These are phyloP conservation scores for Andrena marginata DNA, from an alignment of 2,888 invertebrate genomes.

Conservation along the genomic window DNA sequence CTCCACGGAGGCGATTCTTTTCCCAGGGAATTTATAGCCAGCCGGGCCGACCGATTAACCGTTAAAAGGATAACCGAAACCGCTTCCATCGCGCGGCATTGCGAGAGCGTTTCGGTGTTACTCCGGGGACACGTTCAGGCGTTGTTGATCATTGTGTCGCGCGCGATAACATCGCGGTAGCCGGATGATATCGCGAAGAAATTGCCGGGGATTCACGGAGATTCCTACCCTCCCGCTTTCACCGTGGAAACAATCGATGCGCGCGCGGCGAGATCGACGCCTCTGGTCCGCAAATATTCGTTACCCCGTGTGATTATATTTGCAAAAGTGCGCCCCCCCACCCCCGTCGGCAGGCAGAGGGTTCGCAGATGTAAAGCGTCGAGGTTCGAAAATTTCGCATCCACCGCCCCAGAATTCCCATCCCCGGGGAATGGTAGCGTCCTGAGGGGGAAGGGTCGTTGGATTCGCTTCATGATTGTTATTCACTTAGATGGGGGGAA, in stretches of 20 bases:
- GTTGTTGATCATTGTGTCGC: conserved; percentile 38
- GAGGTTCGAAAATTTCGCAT: not conserved
- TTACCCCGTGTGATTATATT: no score
- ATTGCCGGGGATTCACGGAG: conserved; percentile 28
- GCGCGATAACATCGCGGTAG: conserved; percentile 31
- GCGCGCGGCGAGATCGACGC: no score
- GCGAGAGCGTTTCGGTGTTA: conserved; percentile 48
- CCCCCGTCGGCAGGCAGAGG: not conserved
- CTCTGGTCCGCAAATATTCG: no score
- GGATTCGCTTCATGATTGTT: conserved; percentile 61
- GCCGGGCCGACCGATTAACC: conserved; percentile 48
- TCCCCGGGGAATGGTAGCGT: conserved; percentile 21
- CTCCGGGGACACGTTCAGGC: conserved; percentile 1
- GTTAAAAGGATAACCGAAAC: conserved; percentile 49
- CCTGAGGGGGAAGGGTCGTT: not conserved
- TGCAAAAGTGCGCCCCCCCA: no score
- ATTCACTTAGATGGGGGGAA: conserved; percentile 58
- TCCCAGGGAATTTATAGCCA: conserved; percentile 42
- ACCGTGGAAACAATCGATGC: conserved; percentile 15
- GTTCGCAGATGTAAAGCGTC: not conserved
- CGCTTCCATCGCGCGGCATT: conserved; percentile 20
- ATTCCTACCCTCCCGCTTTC: conserved; percentile 1
- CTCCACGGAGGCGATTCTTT: conserved; percentile 46
- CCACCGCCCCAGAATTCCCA: not conserved
- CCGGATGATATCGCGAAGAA: conserved; percentile 19